A percentile compares a stretch with the other conserved stretches of the same genome.
Evolutionary conservation across 2,113 vertebrate genomes (phyloP).

Genomic region (Mobula birostris): DNA sequence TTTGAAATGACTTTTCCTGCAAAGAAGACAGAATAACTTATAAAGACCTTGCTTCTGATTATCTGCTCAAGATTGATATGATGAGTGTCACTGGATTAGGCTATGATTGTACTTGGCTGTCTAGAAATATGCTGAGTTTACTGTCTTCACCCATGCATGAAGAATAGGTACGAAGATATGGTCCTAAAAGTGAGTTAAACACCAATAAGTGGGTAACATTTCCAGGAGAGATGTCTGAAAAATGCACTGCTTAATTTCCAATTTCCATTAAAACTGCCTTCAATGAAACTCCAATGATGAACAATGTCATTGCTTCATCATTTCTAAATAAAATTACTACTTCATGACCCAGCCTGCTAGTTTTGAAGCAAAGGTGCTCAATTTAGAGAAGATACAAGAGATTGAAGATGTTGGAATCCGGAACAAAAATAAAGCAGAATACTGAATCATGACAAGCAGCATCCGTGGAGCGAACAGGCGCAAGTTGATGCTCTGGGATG

Average conservation of each 20-base stretch:
- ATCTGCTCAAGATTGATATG: background rate
- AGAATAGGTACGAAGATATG: background rate
- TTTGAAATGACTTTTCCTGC: background rate
- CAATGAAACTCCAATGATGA: background rate
- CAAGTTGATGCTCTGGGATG: too few relatives aligned
- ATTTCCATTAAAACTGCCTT: background rate
- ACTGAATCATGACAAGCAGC: too few relatives aligned
- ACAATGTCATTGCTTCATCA: background rate
- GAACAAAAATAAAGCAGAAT: too few relatives aligned
- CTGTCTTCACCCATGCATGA: background rate
- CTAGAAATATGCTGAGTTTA: background rate
- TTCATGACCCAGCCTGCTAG: background rate
- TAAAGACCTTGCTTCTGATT: background rate
- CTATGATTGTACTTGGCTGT: background rate
- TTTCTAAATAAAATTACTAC: background rate
- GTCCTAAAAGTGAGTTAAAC: background rate
- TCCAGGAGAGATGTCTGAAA: background rate
- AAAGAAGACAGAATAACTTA: background rate
- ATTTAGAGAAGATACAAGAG: too few relatives aligned
- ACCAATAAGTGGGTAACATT: background rate
- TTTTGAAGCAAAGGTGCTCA: background rate
- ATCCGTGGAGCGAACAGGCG: too few relatives aligned
- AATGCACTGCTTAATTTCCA: background rate
- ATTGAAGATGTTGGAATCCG: too few relatives aligned
- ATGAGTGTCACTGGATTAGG: background rate